Conservation (phyloP, 2,113 vertebrate genomes). For the Origma solitaria region DNA sequence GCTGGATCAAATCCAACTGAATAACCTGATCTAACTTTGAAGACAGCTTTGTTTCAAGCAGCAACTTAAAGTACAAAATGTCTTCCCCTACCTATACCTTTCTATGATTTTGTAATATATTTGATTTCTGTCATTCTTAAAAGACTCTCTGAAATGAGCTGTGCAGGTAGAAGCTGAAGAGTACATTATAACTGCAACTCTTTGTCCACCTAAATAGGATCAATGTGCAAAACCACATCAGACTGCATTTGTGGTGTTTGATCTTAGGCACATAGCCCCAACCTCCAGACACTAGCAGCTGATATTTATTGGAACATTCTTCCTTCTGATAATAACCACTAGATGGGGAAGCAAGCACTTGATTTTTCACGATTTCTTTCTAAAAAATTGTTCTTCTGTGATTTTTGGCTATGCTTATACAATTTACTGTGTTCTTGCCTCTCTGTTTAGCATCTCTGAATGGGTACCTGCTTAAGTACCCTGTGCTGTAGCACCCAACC, state of each 20-base stretch:
- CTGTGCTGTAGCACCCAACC: not conserved
- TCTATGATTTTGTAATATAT: not conserved
- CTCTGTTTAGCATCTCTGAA: not conserved
- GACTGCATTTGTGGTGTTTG: not conserved
- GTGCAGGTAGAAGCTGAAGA: not conserved
- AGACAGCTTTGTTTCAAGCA: not conserved
- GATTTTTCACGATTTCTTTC: not conserved
- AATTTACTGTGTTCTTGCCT: not conserved
- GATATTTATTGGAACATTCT: not conserved
- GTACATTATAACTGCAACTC: not conserved
- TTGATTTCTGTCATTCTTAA: not conserved
- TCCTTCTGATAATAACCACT: not conserved
- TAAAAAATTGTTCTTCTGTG: not conserved
- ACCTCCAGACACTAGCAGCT: not conserved
- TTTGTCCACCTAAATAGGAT: not conserved
- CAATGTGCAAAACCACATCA: not conserved
- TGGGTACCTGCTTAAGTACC: not conserved
- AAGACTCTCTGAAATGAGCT: not conserved
- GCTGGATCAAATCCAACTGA: not conserved
- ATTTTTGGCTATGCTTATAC: not conserved
- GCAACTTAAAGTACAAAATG: not conserved
- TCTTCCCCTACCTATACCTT: not conserved
- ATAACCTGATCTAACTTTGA: not conserved
- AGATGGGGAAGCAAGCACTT: not conserved
- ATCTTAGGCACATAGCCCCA: not conserved